Conservation (phyloP, 2,113 vertebrate species). For the Meles meles region DNA sequence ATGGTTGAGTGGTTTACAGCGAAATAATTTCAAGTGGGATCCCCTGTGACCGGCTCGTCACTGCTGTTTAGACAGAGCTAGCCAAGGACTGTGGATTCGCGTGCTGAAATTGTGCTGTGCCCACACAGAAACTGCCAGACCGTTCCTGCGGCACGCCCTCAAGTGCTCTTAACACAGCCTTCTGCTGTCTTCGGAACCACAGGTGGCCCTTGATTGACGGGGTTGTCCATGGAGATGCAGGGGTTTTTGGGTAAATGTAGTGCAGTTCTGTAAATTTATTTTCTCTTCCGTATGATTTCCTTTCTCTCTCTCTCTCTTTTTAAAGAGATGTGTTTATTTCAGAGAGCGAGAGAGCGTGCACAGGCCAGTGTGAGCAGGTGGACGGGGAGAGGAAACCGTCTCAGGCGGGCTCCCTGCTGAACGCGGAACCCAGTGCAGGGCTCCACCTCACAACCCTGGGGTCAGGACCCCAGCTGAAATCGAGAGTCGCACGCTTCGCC, state of each 20-base stretch:
- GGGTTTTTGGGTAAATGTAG: neutral
- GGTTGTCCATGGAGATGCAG: neutral
- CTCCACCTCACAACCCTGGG: neutral
- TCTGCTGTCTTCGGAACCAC: neutral
- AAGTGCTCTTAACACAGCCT: neutral
- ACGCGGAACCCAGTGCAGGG: neutral
- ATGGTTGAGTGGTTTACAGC: neutral
- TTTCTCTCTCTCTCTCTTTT: neutral
- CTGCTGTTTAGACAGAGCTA: neutral
- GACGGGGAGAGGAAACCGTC: neutral
- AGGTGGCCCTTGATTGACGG: neutral
- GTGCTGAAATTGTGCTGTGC: rapidly evolving
- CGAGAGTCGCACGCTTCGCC: neutral
- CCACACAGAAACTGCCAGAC: rapidly evolving
- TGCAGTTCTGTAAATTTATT: neutral
- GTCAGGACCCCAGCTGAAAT: neutral
- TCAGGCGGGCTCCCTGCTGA: neutral
- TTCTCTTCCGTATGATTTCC: neutral
- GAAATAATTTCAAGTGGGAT: neutral
- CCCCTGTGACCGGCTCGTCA: rapidly evolving
- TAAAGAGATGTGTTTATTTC: neutral
- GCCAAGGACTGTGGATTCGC: neutral
- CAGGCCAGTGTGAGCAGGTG: neutral
- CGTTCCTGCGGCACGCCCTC: neutral
- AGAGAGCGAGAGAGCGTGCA: rapidly evolving